Conservation (phyloP, 2,113 vertebrate genomes). For the Andinoacara biseriatus region DNA sequence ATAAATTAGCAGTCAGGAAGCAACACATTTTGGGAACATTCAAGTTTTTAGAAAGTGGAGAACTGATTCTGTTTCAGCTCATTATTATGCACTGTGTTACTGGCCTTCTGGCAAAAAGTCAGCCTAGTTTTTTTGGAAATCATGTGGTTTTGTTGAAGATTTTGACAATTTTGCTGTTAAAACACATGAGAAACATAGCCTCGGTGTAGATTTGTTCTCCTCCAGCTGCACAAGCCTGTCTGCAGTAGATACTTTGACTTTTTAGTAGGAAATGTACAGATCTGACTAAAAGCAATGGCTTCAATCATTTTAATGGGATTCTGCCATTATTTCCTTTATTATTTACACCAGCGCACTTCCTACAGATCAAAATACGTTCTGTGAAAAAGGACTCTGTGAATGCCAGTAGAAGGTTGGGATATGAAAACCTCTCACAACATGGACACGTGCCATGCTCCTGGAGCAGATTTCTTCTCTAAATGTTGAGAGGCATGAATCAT, state of each 20-base stretch:
- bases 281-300: background rate
- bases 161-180: background rate
- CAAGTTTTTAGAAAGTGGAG: background rate
- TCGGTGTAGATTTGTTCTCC: background rate
- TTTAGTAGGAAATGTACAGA: background rate
- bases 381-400: background rate
- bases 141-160: background rate
- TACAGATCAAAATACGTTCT: background rate
- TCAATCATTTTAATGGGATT: background rate
- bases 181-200: background rate
- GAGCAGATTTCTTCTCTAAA: background rate
- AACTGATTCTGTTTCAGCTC: background rate
- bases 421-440: background rate
- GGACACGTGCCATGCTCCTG: background rate
- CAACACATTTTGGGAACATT: constrained; percentile 2
- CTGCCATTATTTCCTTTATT: background rate
- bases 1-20: constrained; percentile 7
- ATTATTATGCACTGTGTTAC: background rate
- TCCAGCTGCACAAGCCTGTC: too few relatives aligned
- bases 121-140: constrained; percentile 23
- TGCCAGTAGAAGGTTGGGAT: background rate
- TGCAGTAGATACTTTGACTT: background rate
- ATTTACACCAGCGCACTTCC: background rate
- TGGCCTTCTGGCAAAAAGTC: constrained; percentile 11
- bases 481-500: background rate